A percentile compares a stretch with the other conserved stretches of the same genome.
These are phyloP conservation scores for Calameuta pallipes DNA, from an alignment of 2,888 invertebrate genomes.

Conservation along the genomic window DNA sequence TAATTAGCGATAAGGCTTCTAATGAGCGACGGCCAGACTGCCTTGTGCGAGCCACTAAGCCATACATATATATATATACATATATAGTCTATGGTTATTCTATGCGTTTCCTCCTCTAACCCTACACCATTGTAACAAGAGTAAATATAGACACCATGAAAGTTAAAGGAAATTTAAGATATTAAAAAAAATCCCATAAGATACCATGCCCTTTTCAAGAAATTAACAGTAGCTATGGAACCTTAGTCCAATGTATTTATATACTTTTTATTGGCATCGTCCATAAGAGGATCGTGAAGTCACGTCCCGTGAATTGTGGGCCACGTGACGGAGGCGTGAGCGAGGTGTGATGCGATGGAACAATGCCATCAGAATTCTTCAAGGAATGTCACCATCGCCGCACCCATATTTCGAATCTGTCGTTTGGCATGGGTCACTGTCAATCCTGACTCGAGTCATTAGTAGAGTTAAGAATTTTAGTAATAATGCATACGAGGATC, in stretches of 20 bases:
- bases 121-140: background rate
- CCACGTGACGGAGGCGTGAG: slow-evolving; percentile 65
- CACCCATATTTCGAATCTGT: slow-evolving; percentile 58
- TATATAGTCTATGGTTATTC: background rate
- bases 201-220: background rate
- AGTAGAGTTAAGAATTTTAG: background rate
- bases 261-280: slow-evolving; percentile 11
- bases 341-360: slow-evolving; percentile 65
- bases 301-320: slow-evolving; percentile 65
- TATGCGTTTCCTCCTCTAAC: background rate
- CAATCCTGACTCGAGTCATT: background rate
- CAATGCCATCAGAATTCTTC: slow-evolving; percentile 65
- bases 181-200: background rate
- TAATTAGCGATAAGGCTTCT: slow-evolving; percentile 66
- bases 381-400: slow-evolving; percentile 63
- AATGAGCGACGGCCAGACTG: slow-evolving; percentile 64
- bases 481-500: background rate
- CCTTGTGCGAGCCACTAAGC: background rate
- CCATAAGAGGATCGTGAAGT: slow-evolving; percentile 46
- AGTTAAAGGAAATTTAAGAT: background rate
- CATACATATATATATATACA: no score
- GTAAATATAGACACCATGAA: background rate
- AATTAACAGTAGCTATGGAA: background rate
- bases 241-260: background rate
- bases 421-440: slow-evolving; percentile 20